Conservation (phyloP, 2,113 vertebrate genomes). For the Panthera tigris region DNA sequence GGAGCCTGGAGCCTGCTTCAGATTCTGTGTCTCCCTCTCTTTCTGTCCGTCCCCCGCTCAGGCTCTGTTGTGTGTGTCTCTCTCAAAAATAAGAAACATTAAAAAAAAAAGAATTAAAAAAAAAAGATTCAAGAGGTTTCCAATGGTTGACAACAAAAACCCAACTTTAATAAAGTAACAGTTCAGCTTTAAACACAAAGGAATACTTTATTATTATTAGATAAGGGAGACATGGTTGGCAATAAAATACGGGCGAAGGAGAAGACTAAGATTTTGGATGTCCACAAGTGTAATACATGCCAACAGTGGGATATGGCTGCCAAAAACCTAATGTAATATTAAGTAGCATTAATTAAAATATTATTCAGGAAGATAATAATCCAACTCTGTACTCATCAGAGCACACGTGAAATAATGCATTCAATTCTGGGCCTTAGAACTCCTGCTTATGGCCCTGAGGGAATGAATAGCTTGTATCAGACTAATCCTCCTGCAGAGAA, state of each 20-base stretch:
- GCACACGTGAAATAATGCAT: background rate
- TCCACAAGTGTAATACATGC: background rate
- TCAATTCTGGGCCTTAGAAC: constrained; percentile 24
- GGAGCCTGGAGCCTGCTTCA: too few relatives aligned
- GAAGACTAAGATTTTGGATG: background rate
- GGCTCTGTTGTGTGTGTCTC: too few relatives aligned
- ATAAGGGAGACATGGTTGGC: background rate
- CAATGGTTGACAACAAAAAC: background rate
- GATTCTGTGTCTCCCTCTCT: too few relatives aligned
- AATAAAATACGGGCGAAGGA: background rate
- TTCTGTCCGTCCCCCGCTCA: too few relatives aligned
- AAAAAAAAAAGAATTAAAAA: too few relatives aligned
- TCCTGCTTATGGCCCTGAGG: background rate
- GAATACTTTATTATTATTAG: background rate
- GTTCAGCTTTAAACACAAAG: constrained; percentile 53
- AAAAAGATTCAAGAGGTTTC: too few relatives aligned
- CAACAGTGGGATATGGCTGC: constrained; percentile 11
- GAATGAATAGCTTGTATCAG: background rate
- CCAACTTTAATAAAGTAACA: background rate
- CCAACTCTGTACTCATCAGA: constrained; percentile 8
- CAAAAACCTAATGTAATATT: constrained; percentile 56
- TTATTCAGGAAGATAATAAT: constrained; percentile 46
- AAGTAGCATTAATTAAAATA: constrained; percentile 65
- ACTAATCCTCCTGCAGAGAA: constrained; percentile 20
- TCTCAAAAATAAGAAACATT: too few relatives aligned